Percentiles rank a stretch among this genome's conserved stretches.
Conservation (phyloP, 2,797 vertebrate genomes). For the Pangasius larnaudii region DNA sequence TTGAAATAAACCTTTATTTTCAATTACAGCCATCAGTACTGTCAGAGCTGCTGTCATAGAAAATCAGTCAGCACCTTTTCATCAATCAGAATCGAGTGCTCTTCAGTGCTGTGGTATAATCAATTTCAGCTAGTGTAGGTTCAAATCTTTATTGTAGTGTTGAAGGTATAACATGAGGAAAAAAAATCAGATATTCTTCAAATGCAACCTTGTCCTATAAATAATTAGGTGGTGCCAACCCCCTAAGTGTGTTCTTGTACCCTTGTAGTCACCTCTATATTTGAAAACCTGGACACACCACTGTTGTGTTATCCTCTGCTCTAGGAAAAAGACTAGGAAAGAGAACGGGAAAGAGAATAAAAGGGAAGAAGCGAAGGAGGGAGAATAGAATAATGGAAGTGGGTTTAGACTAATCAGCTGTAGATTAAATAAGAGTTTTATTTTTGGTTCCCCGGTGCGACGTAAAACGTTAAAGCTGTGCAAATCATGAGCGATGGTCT, state of each 20-base stretch:
- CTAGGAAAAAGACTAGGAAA: not conserved
- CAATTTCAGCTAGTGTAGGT: not conserved
- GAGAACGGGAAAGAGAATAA: not conserved
- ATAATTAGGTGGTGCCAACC: not conserved
- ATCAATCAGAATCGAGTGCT: not conserved
- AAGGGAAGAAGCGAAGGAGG: not conserved
- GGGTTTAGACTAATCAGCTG: slow-evolving; percentile 7
- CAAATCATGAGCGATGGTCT: slow-evolving; percentile 48
- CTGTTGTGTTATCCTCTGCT: not conserved
- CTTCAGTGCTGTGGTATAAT: not conserved
- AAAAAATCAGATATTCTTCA: not conserved
- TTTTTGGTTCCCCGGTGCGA: slow-evolving; percentile 15
- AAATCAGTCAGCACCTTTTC: not conserved
- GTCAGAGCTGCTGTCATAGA: not conserved
- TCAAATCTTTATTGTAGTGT: not conserved
- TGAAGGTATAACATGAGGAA: not conserved
- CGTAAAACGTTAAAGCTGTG: slow-evolving; percentile 47
- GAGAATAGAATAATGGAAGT: not conserved
- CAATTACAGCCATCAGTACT: not conserved
- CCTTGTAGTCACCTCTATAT: not conserved
- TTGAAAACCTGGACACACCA: not conserved
- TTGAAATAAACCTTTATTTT: not conserved
- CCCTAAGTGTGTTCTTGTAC: not conserved
- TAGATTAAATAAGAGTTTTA: slow-evolving; percentile 7
- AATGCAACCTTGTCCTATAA: not conserved